Percentiles rank a stretch among this genome's conserved stretches.
Conservation (phyloP, 2,797 vertebrate genomes). For the Apodemus agrarius region DNA sequence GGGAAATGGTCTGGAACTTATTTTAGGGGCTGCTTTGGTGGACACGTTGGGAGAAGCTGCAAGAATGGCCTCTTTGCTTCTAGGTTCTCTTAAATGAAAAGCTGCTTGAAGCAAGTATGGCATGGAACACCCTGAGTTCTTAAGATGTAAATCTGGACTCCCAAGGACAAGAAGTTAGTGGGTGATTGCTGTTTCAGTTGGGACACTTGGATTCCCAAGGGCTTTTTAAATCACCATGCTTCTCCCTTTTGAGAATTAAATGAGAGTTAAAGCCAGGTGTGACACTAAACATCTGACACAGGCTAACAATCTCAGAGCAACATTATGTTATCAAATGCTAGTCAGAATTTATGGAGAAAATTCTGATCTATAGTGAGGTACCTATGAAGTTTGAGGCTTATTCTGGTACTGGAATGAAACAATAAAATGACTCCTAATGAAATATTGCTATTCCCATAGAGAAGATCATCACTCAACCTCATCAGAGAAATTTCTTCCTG, state of each 20-base stretch:
- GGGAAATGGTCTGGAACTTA: background rate
- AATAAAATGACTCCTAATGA: background rate
- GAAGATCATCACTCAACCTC: background rate
- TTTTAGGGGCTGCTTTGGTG: background rate
- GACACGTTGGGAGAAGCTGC: background rate
- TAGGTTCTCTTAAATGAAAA: background rate
- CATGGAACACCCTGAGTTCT: background rate
- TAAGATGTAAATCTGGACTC: background rate
- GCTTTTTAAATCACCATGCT: background rate
- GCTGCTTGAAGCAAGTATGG: background rate
- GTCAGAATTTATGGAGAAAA: background rate
- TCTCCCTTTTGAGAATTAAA: background rate
- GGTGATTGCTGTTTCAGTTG: background rate
- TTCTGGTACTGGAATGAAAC: background rate
- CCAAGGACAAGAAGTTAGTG: background rate
- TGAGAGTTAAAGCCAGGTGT: background rate
- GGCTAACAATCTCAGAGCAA: too few species aligned
- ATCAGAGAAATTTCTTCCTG: background rate
- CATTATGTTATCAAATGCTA: background rate
- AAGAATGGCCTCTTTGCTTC: background rate
- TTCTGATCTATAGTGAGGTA: background rate
- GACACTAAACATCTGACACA: background rate
- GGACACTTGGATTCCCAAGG: background rate
- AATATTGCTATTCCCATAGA: background rate
- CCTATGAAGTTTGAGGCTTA: background rate